A percentile compares a stretch with the other conserved stretches of the same genome.
Conservation (phyloP, 2,113 vertebrate species). For the Harpagus bidentatus region DNA sequence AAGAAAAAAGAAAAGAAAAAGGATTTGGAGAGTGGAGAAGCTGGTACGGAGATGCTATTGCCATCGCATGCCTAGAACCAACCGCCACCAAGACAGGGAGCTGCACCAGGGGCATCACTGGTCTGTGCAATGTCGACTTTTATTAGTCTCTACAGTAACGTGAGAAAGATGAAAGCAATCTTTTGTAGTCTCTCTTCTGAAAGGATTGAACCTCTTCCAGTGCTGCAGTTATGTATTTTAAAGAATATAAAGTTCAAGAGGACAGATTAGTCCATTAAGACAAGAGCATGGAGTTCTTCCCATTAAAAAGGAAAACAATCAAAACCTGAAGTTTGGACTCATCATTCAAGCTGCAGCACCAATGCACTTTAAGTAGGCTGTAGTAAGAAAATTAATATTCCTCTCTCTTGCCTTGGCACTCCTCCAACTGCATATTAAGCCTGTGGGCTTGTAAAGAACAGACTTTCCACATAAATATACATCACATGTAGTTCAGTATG, state of each 20-base stretch:
- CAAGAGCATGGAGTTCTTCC: not conserved
- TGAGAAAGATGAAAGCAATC: not conserved
- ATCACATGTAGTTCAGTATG: not conserved
- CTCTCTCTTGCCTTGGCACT: not conserved
- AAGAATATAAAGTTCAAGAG: not conserved
- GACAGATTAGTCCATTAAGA: not conserved
- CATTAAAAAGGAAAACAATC: not conserved
- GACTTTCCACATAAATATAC: not conserved
- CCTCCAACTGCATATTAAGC: not conserved
- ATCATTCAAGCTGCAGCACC: not conserved
- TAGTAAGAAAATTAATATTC: not conserved
- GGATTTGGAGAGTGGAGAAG: not conserved
- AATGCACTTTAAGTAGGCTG: not conserved
- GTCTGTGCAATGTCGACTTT: not conserved
- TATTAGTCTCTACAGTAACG: not conserved
- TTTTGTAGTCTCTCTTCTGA: not conserved
- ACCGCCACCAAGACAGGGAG: not conserved
- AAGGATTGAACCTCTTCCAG: not conserved
- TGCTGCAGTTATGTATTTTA: not conserved
- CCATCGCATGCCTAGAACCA: not conserved
- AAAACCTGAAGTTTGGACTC: not conserved
- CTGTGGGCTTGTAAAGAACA: not conserved
- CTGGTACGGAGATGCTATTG: not conserved
- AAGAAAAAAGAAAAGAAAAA: too few relatives aligned
- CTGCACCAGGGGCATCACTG: not conserved